These are phyloP conservation scores for Aspidiotus destructor DNA, from an alignment of 2,888 invertebrate species.

Conservation along the genomic window DNA sequence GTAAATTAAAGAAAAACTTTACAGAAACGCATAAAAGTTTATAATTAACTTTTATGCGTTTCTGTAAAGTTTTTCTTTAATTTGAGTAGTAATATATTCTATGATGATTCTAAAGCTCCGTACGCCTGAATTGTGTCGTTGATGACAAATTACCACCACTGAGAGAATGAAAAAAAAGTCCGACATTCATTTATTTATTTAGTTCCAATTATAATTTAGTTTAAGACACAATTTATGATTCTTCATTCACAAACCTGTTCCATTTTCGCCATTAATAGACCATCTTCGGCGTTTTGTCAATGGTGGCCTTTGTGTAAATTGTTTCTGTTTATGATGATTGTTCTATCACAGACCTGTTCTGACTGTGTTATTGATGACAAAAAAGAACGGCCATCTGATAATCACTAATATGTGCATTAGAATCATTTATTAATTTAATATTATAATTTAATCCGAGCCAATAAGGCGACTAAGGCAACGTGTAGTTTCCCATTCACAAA, in stretches of 20 bases:
- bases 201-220: not conserved
- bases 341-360: constrained; percentile 43
- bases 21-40: no score
- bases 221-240: not conserved
- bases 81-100: not conserved
- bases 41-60: no score
- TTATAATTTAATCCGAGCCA: no score
- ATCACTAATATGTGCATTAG: not conserved
- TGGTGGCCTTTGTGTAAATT: not conserved
- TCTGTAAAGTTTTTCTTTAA: no score
- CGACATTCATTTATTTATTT: not conserved
- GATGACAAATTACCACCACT: no score
- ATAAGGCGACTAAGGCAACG: no score
- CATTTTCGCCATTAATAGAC: not conserved
- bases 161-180: no score
- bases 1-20: no score
- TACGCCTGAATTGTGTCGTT: constrained; percentile 40
- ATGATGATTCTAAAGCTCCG: constrained; percentile 36
- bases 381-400: constrained; percentile 39
- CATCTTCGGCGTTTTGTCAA: not conserved
- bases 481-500: no score
- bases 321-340: constrained; percentile 40
- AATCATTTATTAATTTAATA: no score
- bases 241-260: not conserved
- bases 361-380: constrained; percentile 39